Percentiles rank a stretch among this genome's conserved stretches.
Conservation (phyloP, 2,888 invertebrate genomes). For the Eristalis arbustorum region DNA sequence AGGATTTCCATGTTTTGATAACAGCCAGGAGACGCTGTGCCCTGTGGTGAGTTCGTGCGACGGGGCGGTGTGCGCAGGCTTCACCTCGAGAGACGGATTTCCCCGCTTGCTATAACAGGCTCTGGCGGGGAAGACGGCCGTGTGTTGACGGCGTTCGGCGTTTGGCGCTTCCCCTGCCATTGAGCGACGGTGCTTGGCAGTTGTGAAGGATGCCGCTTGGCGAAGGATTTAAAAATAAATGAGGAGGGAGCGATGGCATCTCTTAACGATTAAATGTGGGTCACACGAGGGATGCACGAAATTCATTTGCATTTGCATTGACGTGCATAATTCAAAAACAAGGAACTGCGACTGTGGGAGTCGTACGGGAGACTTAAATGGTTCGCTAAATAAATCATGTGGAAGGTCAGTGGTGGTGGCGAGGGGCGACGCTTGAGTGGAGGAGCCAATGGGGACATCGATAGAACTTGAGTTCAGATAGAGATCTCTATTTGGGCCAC, state of each 20-base stretch:
- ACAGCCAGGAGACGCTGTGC: constrained; percentile 13
- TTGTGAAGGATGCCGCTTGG: constrained; percentile 7
- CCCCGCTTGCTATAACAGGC: constrained; percentile 62
- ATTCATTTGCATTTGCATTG: constrained; percentile 6
- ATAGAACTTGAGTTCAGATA: background rate
- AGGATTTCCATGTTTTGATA: constrained; percentile 46
- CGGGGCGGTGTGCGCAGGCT: constrained; percentile 11
- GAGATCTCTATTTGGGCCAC: background rate
- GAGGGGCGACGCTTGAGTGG: background rate
- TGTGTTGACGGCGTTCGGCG: background rate
- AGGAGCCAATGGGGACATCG: background rate
- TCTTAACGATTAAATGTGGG: constrained; percentile 31
- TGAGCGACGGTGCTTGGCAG: background rate
- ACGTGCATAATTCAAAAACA: background rate
- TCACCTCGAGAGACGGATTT: background rate
- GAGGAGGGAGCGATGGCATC: background rate
- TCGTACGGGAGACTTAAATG: background rate
- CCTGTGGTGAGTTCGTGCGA: constrained; percentile 1
- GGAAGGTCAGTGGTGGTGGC: background rate
- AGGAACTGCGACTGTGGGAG: background rate
- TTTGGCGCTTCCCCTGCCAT: background rate
- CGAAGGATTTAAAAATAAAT: constrained; percentile 21
- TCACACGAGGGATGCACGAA: background rate
- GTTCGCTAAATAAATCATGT: background rate
- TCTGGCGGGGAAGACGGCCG: constrained; percentile 8